These are phyloP conservation scores for Vulpes lagopus DNA, from an alignment of 2,113 vertebrate genomes.

Conservation along the genomic window DNA sequence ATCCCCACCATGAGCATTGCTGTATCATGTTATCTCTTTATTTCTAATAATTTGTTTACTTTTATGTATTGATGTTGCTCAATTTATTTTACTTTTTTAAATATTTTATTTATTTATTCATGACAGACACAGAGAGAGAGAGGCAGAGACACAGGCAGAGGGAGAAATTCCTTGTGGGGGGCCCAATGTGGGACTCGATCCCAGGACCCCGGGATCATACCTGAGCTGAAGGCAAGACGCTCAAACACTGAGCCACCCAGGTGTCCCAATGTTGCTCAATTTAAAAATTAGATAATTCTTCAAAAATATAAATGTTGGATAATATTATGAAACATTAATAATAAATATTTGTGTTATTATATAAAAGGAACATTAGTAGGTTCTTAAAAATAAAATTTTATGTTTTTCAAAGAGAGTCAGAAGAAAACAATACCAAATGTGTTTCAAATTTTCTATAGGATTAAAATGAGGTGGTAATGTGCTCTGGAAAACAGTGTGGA, in stretches of 20 bases:
- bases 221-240: too few species aligned
- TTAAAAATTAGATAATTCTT: neutral
- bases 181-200: too few species aligned
- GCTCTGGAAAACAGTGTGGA: neutral
- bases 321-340: neutral
- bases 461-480: neutral
- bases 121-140: too few species aligned
- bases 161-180: too few species aligned
- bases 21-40: neutral
- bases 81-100: too few species aligned
- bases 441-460: neutral
- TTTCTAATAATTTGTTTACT: neutral
- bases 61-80: neutral
- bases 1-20: neutral
- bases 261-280: neutral
- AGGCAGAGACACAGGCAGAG: too few species aligned
- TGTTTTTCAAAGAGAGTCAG: neutral
- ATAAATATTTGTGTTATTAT: neutral
- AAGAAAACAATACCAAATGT: neutral
- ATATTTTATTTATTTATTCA: too few species aligned
- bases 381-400: constrained; percentile 5
- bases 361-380: neutral
- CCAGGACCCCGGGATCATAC: too few species aligned
- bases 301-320: neutral
- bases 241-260: too few species aligned